Percentiles rank a stretch among this genome's conserved stretches.
phyloP scores from a whole-genome alignment of 2,113 vertebrate genomes.

The Okapia johnstoni region DNA sequence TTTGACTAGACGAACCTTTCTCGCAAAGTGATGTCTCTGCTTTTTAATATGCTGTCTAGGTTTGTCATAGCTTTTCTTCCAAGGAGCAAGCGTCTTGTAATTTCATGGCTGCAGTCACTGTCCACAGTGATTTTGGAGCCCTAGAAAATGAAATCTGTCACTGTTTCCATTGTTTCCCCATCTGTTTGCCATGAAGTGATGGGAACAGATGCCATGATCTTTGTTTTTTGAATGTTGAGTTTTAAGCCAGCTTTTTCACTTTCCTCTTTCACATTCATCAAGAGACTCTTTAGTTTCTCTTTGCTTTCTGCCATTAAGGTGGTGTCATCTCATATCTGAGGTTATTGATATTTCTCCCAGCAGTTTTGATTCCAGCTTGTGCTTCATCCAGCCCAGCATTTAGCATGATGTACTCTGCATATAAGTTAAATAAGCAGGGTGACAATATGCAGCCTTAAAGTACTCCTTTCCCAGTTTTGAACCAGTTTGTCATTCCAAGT shows the following conservation, averaged over 20 bases:
- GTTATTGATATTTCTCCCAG: not conserved
- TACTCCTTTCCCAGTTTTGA: not conserved
- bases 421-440: not conserved
- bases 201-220: not conserved
- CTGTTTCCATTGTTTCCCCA: not conserved
- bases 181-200: not conserved
- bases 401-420: not conserved
- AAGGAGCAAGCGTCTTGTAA: not conserved
- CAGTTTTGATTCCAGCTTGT: not conserved
- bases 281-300: not conserved
- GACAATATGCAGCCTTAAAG: not conserved
- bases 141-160: not conserved
- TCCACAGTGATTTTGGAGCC: not conserved
- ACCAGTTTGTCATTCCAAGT: not conserved
- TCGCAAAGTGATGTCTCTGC: not conserved
- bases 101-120: not conserved
- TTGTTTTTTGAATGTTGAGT: not conserved
- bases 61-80: not conserved
- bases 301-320: not conserved
- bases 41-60: not conserved
- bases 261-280: not conserved
- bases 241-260: not conserved
- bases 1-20: not conserved
- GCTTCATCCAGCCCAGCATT: not conserved
- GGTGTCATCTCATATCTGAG: not conserved